phyloP scores from a whole-genome alignment of 1,140 invertebrate genomes.

The Apis laboriosa region DNA sequence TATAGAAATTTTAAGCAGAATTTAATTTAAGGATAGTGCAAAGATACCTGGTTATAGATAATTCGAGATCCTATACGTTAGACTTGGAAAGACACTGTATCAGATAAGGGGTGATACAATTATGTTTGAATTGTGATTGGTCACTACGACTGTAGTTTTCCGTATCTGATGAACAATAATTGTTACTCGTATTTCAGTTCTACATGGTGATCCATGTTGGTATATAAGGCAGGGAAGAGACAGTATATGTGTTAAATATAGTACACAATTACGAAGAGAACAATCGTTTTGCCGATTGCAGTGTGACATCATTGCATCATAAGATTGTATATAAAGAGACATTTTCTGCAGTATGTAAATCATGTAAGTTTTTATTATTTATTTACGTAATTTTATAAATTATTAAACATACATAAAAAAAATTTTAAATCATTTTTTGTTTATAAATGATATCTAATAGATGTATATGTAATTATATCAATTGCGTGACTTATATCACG shows the following conservation, averaged over 20 bases:
- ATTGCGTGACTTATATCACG: not conserved
- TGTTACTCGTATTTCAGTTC: slow-evolving; percentile 31
- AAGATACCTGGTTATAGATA: not conserved
- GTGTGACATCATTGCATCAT: slow-evolving; percentile 4
- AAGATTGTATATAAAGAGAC: too few species aligned
- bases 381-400: not conserved
- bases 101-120: slow-evolving; percentile 40
- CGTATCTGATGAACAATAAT: slow-evolving; percentile 32
- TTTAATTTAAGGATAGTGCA: not conserved
- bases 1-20: not conserved
- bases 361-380: not conserved
- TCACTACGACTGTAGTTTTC: slow-evolving; percentile 51
- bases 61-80: not conserved
- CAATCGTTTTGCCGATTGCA: not conserved
- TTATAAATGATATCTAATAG: too few species aligned
- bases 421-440: too few species aligned
- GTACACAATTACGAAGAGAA: not conserved
- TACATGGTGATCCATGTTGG: not conserved
- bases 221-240: slow-evolving; percentile 49
- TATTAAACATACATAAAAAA: too few species aligned
- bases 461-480: too few species aligned
- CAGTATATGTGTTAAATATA: not conserved
- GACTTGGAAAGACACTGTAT: slow-evolving; percentile 18
- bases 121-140: slow-evolving; percentile 49
- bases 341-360: slow-evolving; percentile 23